Evolutionary conservation across 2,797 vertebrate genomes (phyloP), one percentile per base, ranked within the genome.

Genomic region (Microcaecilia unicolor): DNA sequence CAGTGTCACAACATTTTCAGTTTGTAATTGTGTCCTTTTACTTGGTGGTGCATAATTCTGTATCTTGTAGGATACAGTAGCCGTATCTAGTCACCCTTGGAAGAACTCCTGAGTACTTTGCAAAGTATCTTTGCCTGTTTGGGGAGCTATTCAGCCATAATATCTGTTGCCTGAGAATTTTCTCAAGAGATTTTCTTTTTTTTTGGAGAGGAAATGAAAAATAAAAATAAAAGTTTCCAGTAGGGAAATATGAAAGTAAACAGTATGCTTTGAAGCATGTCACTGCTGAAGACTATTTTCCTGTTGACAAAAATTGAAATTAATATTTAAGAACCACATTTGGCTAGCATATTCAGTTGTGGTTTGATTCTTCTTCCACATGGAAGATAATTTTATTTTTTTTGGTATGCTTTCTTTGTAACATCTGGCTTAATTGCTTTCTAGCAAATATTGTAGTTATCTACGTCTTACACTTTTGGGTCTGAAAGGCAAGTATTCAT

Each of bases 51-150:
- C 58, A 70, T 63, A 68, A 68, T 66, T 72, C 55, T 54, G 4
- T 52, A 61, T 6, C 44, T 64, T 47, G 22, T 39, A 57, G 48
- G 58, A 67, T 69, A 64, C 36, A 65, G 42, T 63, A 73, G 42
- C 48, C 67, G 56, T 44, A 65, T 68, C 58, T 56, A 71, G 31
- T 56, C 52, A 66, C 49, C 40, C 44, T 55, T 54, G 65, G 44
- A 64, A 55, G 51, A 68, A 63, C 45, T 59, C 74, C 64, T 67
- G 62, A 76, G 59, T 68, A 41, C 53, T 73, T 71, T 64, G 55
- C 42, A 69, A 74, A 62, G 51, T 19, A n/a, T n/a, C n/a, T n/a
- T n/a, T n/a, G 37, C 48, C 30, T 57, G 35, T 62, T 57, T 56
- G 51, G 58, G 51, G 58, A 76, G 41, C 1, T 9, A 61, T 62